Conservation (phyloP, 2,797 vertebrate species). For the Eulemur mongoz region DNA sequence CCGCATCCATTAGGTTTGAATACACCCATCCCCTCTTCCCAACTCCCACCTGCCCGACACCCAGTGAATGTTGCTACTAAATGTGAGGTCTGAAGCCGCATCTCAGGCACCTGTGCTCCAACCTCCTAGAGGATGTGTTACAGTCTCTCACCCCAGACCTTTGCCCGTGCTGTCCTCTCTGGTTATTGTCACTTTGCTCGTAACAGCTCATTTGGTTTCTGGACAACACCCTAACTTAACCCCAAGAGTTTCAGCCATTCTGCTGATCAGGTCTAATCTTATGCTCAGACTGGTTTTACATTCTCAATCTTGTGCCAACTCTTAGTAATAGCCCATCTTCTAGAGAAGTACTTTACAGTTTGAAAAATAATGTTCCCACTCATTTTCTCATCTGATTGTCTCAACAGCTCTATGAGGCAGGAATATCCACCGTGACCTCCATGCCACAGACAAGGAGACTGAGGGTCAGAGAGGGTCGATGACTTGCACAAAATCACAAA, state of each 20-base stretch:
- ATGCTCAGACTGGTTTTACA: background rate
- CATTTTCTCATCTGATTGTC: background rate
- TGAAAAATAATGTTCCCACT: background rate
- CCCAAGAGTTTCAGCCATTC: background rate
- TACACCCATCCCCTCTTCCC: too few relatives aligned
- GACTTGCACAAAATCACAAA: background rate
- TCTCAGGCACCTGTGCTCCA: rapidly evolving
- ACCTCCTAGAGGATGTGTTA: rapidly evolving
- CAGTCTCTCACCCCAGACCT: background rate
- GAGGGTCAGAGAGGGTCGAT: background rate
- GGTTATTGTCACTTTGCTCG: background rate
- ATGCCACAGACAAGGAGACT: background rate
- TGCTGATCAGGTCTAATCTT: background rate
- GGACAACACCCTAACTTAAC: background rate
- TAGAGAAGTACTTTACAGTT: background rate
- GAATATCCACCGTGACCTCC: background rate
- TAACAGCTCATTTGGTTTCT: background rate
- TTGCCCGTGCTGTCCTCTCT: background rate
- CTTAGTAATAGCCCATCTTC: background rate
- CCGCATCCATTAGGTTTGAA: too few relatives aligned
- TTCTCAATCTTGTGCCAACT: background rate
- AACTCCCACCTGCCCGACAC: too few relatives aligned
- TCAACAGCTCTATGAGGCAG: background rate
- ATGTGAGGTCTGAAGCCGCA: background rate
- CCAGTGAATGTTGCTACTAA: too few relatives aligned